Evolutionary conservation across 2,888 invertebrate species (phyloP), one percentile per base, ranked within the genome.

Genomic region (Hydrotaea diabolus): DNA sequence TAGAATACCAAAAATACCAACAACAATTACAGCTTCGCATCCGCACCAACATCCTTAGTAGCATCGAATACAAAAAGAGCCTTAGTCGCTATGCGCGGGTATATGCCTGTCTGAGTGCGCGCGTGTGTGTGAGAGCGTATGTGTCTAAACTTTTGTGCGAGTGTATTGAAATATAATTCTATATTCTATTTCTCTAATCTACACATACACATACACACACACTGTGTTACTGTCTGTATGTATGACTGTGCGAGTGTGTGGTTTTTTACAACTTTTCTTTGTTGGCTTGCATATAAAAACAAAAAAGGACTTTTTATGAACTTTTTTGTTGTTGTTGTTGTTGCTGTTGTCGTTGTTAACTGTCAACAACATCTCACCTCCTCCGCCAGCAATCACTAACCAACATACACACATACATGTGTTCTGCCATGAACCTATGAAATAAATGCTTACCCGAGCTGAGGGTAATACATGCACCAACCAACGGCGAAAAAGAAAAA

Each of bases 351-450:
- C 15, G 31, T 15, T 78, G 80, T 72, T 81, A 75, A 80, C 78
- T 80, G 69, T 78, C 80, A 81, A 49, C 80, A 77, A 43, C 74
- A 80, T 73, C 71, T 69, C 69, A 69, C 69, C 69, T 69, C 21
- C 46, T 15, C 17, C 46, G 43, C 4, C 43, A 66, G 59, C 66
- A 66, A 31, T 19, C 49, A 53, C 19, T 4, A 23, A 59, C 23
- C 72, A 0, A 49, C 31, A 23, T 23, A 36, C 21, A 59, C 8
- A 21, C 46, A 57, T 13, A 73, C 39, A 55, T 17, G 39, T 66
- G 69, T 46, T 8, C 39, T 49, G 71, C 21, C 17, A 9, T 49
- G 26, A 46, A 46, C 11, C 62, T 62, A 62, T 7, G 36, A 15
- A 11, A 39, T 8, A 8, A n/a, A 5, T 36, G 13, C 26, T 23